Conservation (phyloP, 2,888 invertebrate species). For the Falcaria lacertinaria region DNA sequence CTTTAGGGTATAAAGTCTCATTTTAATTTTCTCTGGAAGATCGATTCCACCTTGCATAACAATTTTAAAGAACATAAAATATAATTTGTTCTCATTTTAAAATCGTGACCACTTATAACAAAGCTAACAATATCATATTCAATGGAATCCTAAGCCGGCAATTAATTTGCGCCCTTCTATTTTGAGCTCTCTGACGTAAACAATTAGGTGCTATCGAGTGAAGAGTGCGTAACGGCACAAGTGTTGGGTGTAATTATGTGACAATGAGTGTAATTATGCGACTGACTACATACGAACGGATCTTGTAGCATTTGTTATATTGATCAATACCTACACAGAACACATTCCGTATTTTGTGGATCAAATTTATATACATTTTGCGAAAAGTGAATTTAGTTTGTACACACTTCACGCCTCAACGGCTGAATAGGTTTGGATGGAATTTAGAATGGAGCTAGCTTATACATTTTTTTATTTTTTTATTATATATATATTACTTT, state of each 20-base stretch:
- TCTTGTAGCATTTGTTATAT: slow-evolving; percentile 29
- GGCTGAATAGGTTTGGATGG: too few species aligned
- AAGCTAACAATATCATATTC: slow-evolving; percentile 19
- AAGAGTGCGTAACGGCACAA: slow-evolving; percentile 61
- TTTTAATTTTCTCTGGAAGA: too few species aligned
- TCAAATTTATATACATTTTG: too few species aligned
- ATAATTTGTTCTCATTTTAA: background rate
- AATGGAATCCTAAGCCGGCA: slow-evolving; percentile 10
- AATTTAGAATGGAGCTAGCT: too few species aligned
- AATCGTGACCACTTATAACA: slow-evolving; percentile 19
- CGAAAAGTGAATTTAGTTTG: too few species aligned
- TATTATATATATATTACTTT: too few species aligned
- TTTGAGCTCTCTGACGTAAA: slow-evolving; percentile 23
- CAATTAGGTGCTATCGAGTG: slow-evolving; percentile 29
- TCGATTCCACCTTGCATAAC: too few species aligned
- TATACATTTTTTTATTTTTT: too few species aligned
- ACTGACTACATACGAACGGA: slow-evolving; percentile 35
- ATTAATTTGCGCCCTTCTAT: slow-evolving; percentile 15
- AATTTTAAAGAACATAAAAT: background rate
- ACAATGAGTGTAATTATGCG: slow-evolving; percentile 72
- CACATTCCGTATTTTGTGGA: too few species aligned
- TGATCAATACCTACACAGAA: slow-evolving; percentile 66
- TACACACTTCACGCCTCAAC: too few species aligned
- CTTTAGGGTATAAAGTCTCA: too few species aligned
- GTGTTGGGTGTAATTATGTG: slow-evolving; percentile 69